phyloP scores from a whole-genome alignment of 2,797 vertebrate species.

The Notolabrus celidotus region DNA sequence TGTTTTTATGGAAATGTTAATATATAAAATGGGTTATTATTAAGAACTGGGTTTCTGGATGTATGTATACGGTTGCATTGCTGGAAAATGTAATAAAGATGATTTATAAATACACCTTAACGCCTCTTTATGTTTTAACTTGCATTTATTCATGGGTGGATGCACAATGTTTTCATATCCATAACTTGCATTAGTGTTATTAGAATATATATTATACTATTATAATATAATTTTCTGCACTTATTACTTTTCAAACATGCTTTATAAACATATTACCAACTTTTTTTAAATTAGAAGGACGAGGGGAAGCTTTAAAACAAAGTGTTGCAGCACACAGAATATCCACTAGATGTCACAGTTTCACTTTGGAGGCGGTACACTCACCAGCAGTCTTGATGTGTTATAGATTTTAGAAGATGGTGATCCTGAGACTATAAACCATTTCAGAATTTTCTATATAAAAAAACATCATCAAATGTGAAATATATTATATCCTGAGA shows the following conservation, averaged over 20 bases:
- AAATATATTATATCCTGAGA: no score
- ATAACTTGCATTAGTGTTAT: no score
- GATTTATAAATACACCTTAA: background rate
- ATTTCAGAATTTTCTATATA: no score
- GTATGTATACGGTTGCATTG: background rate
- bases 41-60: background rate
- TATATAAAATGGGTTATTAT: background rate
- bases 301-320: background rate
- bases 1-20: background rate
- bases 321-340: background rate
- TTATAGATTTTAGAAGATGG: no score
- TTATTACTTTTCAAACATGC: no score
- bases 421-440: no score
- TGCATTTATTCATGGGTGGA: background rate
- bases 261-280: background rate
- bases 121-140: background rate
- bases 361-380: no score
- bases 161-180: no score
- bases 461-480: no score
- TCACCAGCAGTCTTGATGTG: no score
- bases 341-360: conserved; percentile 3
- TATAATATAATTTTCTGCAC: no score
- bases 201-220: no score
- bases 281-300: background rate
- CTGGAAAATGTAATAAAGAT: background rate